Evolutionary conservation across 2,888 invertebrate genomes (phyloP).

Genomic region (Nomada hirtipes): DNA sequence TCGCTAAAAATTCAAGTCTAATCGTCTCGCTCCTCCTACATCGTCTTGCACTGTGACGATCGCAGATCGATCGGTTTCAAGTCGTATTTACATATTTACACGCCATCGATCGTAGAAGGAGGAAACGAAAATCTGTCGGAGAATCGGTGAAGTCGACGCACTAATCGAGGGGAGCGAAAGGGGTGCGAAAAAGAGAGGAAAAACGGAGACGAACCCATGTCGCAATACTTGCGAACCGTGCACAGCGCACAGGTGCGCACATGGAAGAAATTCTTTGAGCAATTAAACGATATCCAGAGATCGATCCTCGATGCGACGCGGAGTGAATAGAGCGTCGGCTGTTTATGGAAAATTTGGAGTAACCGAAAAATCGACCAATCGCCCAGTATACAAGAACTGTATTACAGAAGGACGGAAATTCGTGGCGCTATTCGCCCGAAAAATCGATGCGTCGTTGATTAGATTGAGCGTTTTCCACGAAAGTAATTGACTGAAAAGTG

Average conservation of each 20-base stretch:
- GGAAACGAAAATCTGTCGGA: constrained; percentile 25
- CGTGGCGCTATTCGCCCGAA: background rate
- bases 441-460: background rate
- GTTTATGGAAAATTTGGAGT: constrained; percentile 23
- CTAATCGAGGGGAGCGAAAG: constrained; percentile 17
- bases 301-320: constrained; percentile 40
- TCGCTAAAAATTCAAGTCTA: background rate
- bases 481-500: background rate
- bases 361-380: constrained; percentile 39
- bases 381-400: background rate
- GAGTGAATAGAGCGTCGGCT: background rate
- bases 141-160: constrained; percentile 2
- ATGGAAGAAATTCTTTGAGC: constrained; percentile 82
- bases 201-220: constrained; percentile 49
- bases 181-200: constrained; percentile 7
- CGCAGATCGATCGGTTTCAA: too few species aligned
- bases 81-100: constrained; percentile 59
- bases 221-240: constrained; percentile 62
- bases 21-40: background rate
- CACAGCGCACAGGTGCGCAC: constrained; percentile 47
- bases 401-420: background rate
- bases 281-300: constrained; percentile 74
- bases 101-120: constrained; percentile 40
- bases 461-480: background rate
- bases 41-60: too few species aligned